Evolutionary conservation across 2,113 vertebrate genomes (phyloP).

Genomic region (Amblyopsis rosae): DNA sequence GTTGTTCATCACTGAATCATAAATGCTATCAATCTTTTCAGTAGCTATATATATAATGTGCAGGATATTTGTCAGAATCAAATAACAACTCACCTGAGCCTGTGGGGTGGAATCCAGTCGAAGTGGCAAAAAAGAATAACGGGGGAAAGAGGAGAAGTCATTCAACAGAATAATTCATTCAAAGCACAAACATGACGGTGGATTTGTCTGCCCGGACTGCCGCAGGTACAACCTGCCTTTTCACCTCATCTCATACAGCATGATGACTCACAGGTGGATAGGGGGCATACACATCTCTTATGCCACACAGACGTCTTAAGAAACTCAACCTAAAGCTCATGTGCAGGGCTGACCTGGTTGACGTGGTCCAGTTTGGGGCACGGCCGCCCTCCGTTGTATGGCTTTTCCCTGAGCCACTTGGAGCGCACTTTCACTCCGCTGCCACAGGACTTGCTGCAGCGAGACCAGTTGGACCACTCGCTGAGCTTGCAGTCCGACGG

Average conservation of each 20-base stretch:
- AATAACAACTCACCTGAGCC: conserved; percentile 72
- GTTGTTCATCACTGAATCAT: too few relatives aligned
- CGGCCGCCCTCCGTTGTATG: conserved; percentile 94
- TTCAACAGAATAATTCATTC: background rate
- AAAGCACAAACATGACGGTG: background rate
- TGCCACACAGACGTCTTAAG: background rate
- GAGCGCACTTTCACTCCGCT: conserved; percentile 97
- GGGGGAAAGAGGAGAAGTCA: background rate
- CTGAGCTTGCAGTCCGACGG: conserved; percentile 98
- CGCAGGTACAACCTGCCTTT: background rate
- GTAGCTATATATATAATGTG: too few relatives aligned
- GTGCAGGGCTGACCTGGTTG: conserved; percentile 85
- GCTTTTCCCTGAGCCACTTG: conserved; percentile 98
- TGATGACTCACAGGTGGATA: too few relatives aligned
- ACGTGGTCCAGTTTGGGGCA: conserved; percentile 96
- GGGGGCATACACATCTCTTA: background rate
- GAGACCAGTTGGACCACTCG: conserved; percentile 99
- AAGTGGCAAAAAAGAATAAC: conserved; percentile 16
- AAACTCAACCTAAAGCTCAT: conserved; percentile 23
- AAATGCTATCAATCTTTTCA: too few relatives aligned
- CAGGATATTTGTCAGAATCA: conserved; percentile 19
- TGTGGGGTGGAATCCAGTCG: conserved; percentile 42
- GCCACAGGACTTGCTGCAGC: conserved; percentile 96
- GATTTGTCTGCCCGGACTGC: too few relatives aligned
- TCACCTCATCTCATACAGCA: background rate